A percentile compares a stretch with the other conserved stretches of the same genome.
These are phyloP conservation scores for Gobius niger DNA, from an alignment of 2,113 vertebrate species.

Conservation along the genomic window DNA sequence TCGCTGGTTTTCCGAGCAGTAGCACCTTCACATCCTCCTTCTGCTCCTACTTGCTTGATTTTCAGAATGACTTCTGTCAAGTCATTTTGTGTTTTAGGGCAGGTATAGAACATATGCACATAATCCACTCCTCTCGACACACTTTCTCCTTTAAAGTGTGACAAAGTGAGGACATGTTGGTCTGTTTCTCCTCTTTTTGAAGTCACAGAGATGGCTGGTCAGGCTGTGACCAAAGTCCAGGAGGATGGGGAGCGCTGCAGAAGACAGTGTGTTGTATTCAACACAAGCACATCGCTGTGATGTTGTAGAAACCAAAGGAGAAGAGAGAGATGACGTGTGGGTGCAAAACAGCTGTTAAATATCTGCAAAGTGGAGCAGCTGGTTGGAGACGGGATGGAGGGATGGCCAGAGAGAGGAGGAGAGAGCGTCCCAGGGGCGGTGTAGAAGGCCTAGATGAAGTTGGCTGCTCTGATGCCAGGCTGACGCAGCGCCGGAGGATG, in stretches of 20 bases:
- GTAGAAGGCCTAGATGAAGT: slow-evolving; percentile 61
- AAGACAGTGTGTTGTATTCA: slow-evolving; percentile 48
- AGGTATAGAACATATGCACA: too few relatives aligned
- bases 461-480: slow-evolving; percentile 23
- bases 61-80: too few relatives aligned
- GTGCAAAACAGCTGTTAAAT: slow-evolving; percentile 75
- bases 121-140: too few relatives aligned
- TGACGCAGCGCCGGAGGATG: slow-evolving; percentile 31
- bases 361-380: slow-evolving; percentile 74
- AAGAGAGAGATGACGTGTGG: slow-evolving; percentile 63
- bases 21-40: too few relatives aligned
- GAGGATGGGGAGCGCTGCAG: slow-evolving; percentile 14
- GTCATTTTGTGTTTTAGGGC: too few relatives aligned
- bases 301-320: slow-evolving; percentile 1
- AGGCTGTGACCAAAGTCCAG: too few relatives aligned
- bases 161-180: too few relatives aligned
- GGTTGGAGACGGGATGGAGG: slow-evolving; percentile 52
- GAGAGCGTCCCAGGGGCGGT: slow-evolving; percentile 52
- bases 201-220: too few relatives aligned
- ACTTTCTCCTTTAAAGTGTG: too few relatives aligned
- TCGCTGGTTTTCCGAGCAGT: too few relatives aligned
- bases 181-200: too few relatives aligned
- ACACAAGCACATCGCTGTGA: slow-evolving; percentile 6
- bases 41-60: too few relatives aligned
- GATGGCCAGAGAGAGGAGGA: slow-evolving; percentile 52